Percentiles rank a stretch among this genome's conserved stretches.
Evolutionary conservation across 2,888 invertebrate genomes (phyloP).

Genomic region (Asteroscopus sphinx): DNA sequence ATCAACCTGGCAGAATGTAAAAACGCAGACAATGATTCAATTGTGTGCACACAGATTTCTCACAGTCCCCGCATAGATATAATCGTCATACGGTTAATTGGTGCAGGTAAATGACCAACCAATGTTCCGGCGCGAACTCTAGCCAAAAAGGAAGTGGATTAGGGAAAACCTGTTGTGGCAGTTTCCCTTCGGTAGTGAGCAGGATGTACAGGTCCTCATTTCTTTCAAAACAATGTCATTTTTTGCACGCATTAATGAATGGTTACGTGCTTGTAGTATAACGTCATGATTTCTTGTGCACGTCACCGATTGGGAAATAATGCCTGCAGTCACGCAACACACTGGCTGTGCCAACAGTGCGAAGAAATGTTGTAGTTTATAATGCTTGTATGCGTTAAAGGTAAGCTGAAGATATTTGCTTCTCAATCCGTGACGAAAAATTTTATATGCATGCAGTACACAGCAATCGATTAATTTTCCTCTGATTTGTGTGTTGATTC

Average conservation of each 20-base stretch:
- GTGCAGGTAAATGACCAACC: conserved; percentile 86
- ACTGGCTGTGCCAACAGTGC: conserved; percentile 51
- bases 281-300: conserved; percentile 80
- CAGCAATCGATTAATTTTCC: conserved; percentile 5
- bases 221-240: conserved; percentile 66
- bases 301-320: conserved; percentile 81
- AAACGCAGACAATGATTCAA: conserved; percentile 88
- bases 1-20: conserved; percentile 86
- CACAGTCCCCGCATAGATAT: conserved; percentile 84
- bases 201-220: conserved; percentile 72
- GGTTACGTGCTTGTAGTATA: conserved; percentile 68
- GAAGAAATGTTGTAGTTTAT: conserved; percentile 45
- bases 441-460: conserved; percentile 12
- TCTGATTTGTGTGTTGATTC: too few relatives aligned
- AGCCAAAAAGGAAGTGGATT: conserved; percentile 38
- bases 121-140: conserved; percentile 65
- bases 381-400: conserved; percentile 4
- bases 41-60: conserved; percentile 88
- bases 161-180: conserved; percentile 39
- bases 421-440: conserved; percentile 28
- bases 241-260: conserved; percentile 78
- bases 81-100: conserved; percentile 85
- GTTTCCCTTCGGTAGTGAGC: conserved; percentile 63
- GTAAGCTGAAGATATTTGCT: conserved; percentile 23
- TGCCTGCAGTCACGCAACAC: conserved; percentile 72